Evolutionary conservation across 2,888 invertebrate species (phyloP).

Genomic region (Oegoconia quadripuncta): DNA sequence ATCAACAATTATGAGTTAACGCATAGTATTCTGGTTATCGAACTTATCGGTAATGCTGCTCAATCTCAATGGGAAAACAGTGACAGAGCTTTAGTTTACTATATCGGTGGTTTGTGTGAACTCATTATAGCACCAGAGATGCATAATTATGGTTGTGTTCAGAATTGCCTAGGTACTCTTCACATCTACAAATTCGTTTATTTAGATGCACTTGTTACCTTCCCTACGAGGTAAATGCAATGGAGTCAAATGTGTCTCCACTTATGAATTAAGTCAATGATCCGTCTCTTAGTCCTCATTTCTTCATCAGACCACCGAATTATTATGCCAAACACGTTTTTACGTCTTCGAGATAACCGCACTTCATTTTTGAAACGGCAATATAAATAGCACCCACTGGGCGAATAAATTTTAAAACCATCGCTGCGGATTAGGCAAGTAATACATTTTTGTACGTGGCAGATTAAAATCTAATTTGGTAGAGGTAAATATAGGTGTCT

Average conservation of each 20-base stretch:
- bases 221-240: not conserved
- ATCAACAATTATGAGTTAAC: no score
- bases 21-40: no score
- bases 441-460: constrained; percentile 29
- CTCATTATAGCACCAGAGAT: no score
- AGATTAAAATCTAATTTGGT: constrained; percentile 29
- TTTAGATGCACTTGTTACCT: no score
- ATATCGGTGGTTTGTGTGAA: no score
- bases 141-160: no score
- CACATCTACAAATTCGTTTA: no score
- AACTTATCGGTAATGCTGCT: no score
- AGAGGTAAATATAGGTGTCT: constrained; percentile 13
- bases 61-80: no score
- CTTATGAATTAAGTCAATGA: not conserved
- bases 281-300: not conserved
- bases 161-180: no score
- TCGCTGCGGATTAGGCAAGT: constrained; percentile 41
- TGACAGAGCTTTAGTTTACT: no score
- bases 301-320: constrained; percentile 24
- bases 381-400: constrained; percentile 73
- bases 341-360: constrained; percentile 71
- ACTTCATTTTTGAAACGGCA: constrained; percentile 73
- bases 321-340: constrained; percentile 67
- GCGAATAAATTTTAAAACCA: constrained; percentile 72
- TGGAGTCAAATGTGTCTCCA: not conserved